Evolutionary conservation across 2,113 vertebrate species (phyloP).

Genomic region (Gymnarchus niloticus): DNA sequence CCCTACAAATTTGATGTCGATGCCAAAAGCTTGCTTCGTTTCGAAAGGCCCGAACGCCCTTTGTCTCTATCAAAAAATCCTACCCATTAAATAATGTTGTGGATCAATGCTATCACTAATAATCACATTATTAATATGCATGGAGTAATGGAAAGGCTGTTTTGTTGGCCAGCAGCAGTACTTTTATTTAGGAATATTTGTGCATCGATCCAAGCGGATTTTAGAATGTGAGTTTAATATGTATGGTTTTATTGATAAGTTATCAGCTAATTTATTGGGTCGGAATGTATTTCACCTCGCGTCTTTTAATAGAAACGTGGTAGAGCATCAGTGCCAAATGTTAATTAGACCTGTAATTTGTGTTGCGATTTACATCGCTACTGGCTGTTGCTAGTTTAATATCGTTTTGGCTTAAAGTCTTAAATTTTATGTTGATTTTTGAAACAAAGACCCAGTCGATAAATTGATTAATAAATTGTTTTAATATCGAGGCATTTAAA

Average conservation of each 20-base stretch:
- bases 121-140: background rate
- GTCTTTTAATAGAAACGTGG: background rate
- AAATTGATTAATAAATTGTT: no score
- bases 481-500: no score
- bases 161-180: background rate
- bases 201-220: background rate
- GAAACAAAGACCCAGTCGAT: slow-evolving; percentile 1
- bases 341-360: background rate
- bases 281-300: background rate
- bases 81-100: background rate
- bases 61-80: background rate
- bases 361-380: background rate
- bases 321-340: background rate
- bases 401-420: background rate
- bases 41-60: background rate
- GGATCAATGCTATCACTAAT: background rate
- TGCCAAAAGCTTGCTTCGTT: background rate
- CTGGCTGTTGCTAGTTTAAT: background rate
- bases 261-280: background rate
- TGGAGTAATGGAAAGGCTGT: background rate
- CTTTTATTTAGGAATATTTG: background rate
- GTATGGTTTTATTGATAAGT: background rate
- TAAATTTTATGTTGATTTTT: background rate
- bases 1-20: background rate
- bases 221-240: background rate